Percentiles rank a stretch among this genome's conserved stretches.
These are phyloP conservation scores for Centropyge bicolor DNA, from an alignment of 2,797 vertebrate species.

Conservation along the genomic window DNA sequence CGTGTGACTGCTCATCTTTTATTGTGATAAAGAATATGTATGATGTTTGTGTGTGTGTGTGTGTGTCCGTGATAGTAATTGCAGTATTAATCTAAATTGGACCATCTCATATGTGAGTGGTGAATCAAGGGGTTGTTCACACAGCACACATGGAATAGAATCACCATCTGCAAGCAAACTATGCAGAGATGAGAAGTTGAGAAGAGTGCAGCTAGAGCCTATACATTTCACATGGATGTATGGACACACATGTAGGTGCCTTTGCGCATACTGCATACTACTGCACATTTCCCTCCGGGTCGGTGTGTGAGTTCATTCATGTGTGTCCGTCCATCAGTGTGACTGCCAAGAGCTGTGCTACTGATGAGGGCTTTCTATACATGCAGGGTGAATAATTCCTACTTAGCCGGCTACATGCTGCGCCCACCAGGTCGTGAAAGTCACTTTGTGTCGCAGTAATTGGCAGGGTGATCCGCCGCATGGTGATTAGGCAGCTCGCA, in stretches of 20 bases:
- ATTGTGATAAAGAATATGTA: not conserved
- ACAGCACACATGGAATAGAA: not conserved
- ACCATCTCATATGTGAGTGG: not conserved
- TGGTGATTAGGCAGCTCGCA: conserved; percentile 68
- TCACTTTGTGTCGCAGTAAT: conserved; percentile 79
- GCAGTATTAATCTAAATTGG: not conserved
- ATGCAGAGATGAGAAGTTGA: not conserved
- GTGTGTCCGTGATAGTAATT: not conserved
- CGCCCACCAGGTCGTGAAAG: conserved; percentile 76
- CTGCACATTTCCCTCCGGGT: conserved; percentile 9
- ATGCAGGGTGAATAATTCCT: conserved; percentile 75
- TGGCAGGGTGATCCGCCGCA: conserved; percentile 67
- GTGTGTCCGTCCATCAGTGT: conserved; percentile 28
- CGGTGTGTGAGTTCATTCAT: not conserved
- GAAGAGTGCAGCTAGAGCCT: not conserved
- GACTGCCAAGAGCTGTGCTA: conserved; percentile 35
- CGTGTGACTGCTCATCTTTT: not conserved
- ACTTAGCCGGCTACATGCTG: conserved; percentile 68
- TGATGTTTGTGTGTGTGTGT: not conserved
- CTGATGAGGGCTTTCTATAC: conserved; percentile 56
- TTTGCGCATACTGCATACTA: not conserved
- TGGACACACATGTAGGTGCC: no score
- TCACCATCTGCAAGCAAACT: not conserved
- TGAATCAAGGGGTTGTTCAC: not conserved
- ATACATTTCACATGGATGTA: not conserved